Evolutionary conservation across 2,888 invertebrate species (phyloP).

Genomic region (Hirtodrosophila trivittata): DNA sequence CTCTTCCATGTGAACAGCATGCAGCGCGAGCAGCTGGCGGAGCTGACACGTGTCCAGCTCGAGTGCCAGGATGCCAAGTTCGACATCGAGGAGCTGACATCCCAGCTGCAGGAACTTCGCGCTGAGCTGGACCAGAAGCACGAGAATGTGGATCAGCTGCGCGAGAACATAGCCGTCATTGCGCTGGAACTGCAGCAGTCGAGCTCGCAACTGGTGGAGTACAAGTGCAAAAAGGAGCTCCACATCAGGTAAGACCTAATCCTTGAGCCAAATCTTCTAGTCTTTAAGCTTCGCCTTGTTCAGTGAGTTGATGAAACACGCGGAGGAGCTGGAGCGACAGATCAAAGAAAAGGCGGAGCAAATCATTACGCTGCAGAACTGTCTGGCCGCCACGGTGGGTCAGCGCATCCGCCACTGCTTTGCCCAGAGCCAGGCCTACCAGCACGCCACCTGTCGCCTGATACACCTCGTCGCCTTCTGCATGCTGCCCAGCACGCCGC

Average conservation of each 20-base stretch:
- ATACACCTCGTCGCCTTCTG: constrained; percentile 77
- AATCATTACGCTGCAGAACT: constrained; percentile 56
- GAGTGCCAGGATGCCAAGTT: constrained; percentile 58
- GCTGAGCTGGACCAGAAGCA: constrained; percentile 47
- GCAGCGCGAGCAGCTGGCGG: constrained; percentile 71
- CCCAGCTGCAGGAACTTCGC: constrained; percentile 61
- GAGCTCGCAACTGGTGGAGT: constrained; percentile 15
- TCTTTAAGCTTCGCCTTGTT: background rate
- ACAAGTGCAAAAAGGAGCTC: constrained; percentile 23
- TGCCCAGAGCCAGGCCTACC: constrained; percentile 60
- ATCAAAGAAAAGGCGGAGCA: constrained; percentile 60
- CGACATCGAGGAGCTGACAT: constrained; percentile 44
- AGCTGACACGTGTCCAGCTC: constrained; percentile 70
- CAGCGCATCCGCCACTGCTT: constrained; percentile 72
- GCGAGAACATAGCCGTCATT: constrained; percentile 23
- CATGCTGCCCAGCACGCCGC: constrained; percentile 77
- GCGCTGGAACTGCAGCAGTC: constrained; percentile 21
- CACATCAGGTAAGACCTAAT: constrained; percentile 20
- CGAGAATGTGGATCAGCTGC: constrained; percentile 20
- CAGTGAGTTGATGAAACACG: constrained; percentile 56
- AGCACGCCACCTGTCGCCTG: constrained; percentile 67
- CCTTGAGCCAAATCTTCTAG: background rate
- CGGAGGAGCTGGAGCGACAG: constrained; percentile 32
- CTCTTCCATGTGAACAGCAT: constrained; percentile 68
- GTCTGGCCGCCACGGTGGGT: constrained; percentile 71